Conservation (phyloP, 1,140 invertebrate species). For the Brachionus paranguensis region DNA sequence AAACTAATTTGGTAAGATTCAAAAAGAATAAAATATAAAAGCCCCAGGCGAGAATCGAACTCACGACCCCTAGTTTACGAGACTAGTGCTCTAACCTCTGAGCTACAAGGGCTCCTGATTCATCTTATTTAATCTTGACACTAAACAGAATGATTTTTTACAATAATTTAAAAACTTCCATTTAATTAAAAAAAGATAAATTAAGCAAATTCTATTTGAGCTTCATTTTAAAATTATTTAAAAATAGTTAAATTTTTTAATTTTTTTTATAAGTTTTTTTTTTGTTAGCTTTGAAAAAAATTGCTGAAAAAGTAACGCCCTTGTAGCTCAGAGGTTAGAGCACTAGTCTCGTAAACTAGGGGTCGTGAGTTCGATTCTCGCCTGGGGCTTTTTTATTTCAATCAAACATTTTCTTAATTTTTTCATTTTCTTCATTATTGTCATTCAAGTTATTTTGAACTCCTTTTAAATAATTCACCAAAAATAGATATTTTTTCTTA, state of each 20-base stretch:
- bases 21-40: neutral
- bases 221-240: too few species aligned
- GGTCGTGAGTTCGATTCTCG: constrained; percentile 27
- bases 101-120: constrained; percentile 25
- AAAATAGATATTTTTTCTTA: neutral
- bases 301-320: neutral
- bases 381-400: neutral
- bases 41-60: constrained; percentile 38
- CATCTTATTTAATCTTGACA: neutral
- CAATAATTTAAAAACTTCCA: too few species aligned
- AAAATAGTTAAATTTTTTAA: neutral
- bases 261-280: neutral
- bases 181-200: neutral
- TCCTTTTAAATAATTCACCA: neutral
- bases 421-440: too few species aligned
- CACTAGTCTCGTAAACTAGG: constrained; percentile 33
- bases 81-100: constrained; percentile 41
- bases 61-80: constrained; percentile 40
- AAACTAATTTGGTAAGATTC: too few species aligned
- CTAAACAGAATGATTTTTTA: neutral
- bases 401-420: too few species aligned
- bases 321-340: constrained; percentile 38
- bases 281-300: neutral
- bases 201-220: neutral
- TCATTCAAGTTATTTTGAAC: neutral